These are phyloP conservation scores for Clunio marinus DNA, from an alignment of 2,888 invertebrate genomes.

Conservation along the genomic window DNA sequence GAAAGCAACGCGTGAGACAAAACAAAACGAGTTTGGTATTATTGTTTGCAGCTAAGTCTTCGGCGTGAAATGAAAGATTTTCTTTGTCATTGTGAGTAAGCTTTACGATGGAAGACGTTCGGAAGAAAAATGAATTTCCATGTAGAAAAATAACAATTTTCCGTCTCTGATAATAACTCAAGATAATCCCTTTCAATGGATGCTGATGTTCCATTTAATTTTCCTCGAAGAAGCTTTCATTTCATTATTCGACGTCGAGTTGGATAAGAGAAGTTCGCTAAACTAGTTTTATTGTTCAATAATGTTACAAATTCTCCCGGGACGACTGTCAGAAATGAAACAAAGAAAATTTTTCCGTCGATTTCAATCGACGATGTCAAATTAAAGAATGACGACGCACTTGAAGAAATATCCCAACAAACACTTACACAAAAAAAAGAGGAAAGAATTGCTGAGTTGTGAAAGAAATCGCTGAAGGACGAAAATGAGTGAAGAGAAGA, in stretches of 20 bases:
- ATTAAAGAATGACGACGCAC: not conserved
- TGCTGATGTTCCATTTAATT: slow-evolving; percentile 28
- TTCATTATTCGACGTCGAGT: not conserved
- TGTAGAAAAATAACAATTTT: slow-evolving; percentile 7
- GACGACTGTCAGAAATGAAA: not conserved
- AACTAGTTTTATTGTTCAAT: not conserved
- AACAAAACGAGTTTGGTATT: too few species aligned
- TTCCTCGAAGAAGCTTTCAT: not conserved
- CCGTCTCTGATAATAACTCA: slow-evolving; percentile 24
- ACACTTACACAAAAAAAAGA: not conserved
- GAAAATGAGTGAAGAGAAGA: not conserved
- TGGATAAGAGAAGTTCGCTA: not conserved
- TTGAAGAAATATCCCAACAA: not conserved
- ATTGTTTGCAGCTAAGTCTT: too few species aligned
- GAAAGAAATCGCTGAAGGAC: not conserved
- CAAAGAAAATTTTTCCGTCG: too few species aligned
- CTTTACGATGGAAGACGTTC: not conserved
- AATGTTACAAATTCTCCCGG: not conserved
- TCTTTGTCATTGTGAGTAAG: slow-evolving; percentile 25
- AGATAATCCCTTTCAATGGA: slow-evolving; percentile 36
- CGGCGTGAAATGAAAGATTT: slow-evolving; percentile 22
- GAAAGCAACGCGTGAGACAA: too few species aligned
- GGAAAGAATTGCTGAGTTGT: slow-evolving; percentile 28
- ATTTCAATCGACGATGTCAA: too few species aligned
- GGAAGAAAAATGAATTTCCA: slow-evolving; percentile 18